Evolutionary conservation across 2,113 vertebrate species (phyloP).

Genomic region (Pipra filicauda): DNA sequence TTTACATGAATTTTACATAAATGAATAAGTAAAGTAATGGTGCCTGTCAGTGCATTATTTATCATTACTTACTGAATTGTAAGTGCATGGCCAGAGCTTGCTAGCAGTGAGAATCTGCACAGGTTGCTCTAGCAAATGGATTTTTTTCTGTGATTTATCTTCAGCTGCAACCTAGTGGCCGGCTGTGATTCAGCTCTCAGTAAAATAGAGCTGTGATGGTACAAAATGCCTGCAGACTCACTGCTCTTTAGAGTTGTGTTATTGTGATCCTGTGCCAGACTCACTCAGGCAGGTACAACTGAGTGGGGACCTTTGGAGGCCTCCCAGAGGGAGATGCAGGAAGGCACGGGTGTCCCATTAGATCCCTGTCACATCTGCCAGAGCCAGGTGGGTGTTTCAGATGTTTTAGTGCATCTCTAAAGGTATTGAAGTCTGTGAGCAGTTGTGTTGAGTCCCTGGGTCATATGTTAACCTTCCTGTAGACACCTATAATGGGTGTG

Average conservation of each 20-base stretch:
- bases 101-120: background rate
- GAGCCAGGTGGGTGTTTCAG: background rate
- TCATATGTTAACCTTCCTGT: background rate
- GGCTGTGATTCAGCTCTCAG: background rate
- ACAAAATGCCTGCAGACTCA: background rate
- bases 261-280: background rate
- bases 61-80: background rate
- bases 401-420: background rate
- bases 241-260: background rate
- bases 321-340: background rate
- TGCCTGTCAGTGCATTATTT: conserved; percentile 14
- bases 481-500: background rate
- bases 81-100: background rate
- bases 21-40: conserved; percentile 6
- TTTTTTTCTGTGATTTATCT: background rate
- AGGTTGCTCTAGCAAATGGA: background rate
- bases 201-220: background rate
- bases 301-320: background rate
- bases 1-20: conserved; percentile 50
- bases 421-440: background rate
- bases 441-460: background rate
- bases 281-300: background rate
- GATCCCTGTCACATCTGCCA: background rate
- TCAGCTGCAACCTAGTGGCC: background rate
- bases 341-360: background rate